Evolutionary conservation across 2,888 invertebrate genomes (phyloP).

Genomic region (Plusia festucae): DNA sequence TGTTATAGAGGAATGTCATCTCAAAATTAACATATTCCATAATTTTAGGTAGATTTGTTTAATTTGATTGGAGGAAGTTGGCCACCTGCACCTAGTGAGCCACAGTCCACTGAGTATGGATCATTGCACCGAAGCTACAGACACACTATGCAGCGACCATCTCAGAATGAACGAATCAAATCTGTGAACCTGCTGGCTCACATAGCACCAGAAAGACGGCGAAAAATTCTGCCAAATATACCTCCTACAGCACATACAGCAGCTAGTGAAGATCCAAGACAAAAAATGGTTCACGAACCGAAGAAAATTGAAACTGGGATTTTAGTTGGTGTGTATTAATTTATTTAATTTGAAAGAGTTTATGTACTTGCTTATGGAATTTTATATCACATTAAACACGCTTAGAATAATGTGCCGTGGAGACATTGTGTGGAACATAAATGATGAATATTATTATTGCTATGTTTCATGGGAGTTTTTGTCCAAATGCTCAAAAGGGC

Average conservation of each 20-base stretch:
- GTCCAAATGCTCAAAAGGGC: too few relatives aligned
- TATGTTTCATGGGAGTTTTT: too few relatives aligned
- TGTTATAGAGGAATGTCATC: background rate
- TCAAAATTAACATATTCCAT: conserved; percentile 4
- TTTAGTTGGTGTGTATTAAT: conserved; percentile 77
- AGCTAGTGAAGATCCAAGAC: conserved; percentile 61
- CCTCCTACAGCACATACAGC: conserved; percentile 34
- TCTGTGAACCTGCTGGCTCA: conserved; percentile 90
- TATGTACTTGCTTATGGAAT: too few relatives aligned
- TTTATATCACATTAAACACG: too few relatives aligned
- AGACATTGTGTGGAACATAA: too few relatives aligned
- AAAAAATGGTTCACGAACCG: conserved; percentile 83
- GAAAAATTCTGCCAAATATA: conserved; percentile 65
- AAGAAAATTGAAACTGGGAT: conserved; percentile 85
- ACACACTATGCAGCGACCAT: conserved; percentile 80
- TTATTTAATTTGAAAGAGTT: background rate
- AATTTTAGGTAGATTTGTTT: conserved; percentile 80
- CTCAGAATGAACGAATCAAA: conserved; percentile 86
- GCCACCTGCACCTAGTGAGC: conserved; percentile 83
- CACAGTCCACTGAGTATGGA: conserved; percentile 77
- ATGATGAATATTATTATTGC: too few relatives aligned
- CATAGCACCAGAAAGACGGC: conserved; percentile 81
- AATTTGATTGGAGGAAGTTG: conserved; percentile 85
- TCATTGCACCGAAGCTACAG: conserved; percentile 68
- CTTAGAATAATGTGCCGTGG: too few relatives aligned